A percentile compares a stretch with the other conserved stretches of the same genome.
These are phyloP conservation scores for Lampris incognitus DNA, from an alignment of 2,113 vertebrate genomes.

Conservation along the genomic window DNA sequence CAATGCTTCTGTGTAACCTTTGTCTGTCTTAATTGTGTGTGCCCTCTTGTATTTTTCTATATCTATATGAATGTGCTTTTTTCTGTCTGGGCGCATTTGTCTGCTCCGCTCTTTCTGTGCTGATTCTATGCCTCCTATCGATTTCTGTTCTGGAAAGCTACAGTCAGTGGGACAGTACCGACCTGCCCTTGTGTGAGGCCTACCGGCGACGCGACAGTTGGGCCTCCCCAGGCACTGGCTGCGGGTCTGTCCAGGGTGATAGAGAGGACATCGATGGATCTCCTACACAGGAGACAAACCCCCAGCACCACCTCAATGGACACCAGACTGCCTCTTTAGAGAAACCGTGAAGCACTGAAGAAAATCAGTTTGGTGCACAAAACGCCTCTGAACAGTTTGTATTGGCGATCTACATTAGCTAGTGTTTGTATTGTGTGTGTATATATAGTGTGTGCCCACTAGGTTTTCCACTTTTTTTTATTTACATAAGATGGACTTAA, in stretches of 20 bases:
- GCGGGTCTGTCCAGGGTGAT: constrained; percentile 74
- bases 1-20: constrained; percentile 56
- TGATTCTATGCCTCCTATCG: constrained; percentile 74
- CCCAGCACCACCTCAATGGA: constrained; percentile 86
- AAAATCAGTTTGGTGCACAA: neutral
- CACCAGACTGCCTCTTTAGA: constrained; percentile 79
- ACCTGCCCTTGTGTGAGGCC: constrained; percentile 93
- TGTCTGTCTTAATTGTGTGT: constrained; percentile 24
- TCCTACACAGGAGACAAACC: constrained; percentile 76
- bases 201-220: constrained; percentile 88
- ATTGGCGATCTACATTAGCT: neutral
- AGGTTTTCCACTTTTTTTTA: too few species aligned
- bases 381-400: constrained; percentile 6
- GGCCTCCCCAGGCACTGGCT: constrained; percentile 82
- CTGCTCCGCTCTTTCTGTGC: constrained; percentile 73
- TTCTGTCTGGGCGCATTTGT: constrained; percentile 75
- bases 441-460: too few species aligned
- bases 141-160: constrained; percentile 90
- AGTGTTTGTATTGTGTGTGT: neutral
- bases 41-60: constrained; percentile 27
- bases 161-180: constrained; percentile 92
- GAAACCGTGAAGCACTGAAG: constrained; percentile 51
- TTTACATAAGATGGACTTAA: too few species aligned
- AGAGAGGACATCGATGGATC: constrained; percentile 70
- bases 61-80: constrained; percentile 55